These are phyloP conservation scores for Axea sp. DNA, from an alignment of 2,888 invertebrate genomes.

Conservation along the genomic window DNA sequence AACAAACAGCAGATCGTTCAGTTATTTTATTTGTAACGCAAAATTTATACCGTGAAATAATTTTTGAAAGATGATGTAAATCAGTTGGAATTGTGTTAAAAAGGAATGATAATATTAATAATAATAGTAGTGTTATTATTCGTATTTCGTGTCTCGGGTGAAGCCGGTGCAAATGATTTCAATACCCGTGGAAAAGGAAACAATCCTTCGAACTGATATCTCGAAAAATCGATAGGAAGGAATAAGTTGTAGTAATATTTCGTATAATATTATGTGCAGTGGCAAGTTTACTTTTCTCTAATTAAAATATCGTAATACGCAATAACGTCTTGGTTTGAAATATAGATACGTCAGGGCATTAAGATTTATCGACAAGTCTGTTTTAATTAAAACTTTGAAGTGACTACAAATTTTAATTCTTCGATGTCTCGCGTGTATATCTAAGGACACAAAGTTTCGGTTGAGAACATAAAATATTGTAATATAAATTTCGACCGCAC, in stretches of 20 bases:
- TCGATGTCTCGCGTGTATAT: constrained; percentile 1
- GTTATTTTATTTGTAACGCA: too few species aligned
- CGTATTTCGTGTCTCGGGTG: constrained; percentile 27
- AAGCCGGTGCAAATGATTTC: constrained; percentile 5
- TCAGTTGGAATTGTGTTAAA: too few species aligned
- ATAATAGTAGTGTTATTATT: too few species aligned
- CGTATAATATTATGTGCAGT: constrained; percentile 12
- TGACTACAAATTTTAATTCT: constrained; percentile 13
- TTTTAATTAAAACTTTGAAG: constrained; percentile 43
- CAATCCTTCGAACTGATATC: constrained; percentile 18
- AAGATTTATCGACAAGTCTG: constrained; percentile 43
- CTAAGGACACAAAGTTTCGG: too few species aligned
- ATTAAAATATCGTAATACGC: constrained; percentile 50
- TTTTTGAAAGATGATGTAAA: too few species aligned
- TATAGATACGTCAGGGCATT: constrained; percentile 28
- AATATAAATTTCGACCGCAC: too few species aligned
- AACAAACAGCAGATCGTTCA: too few species aligned
- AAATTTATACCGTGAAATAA: too few species aligned
- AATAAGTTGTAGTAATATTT: constrained; percentile 32
- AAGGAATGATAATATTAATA: too few species aligned
- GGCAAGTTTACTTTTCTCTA: constrained; percentile 45
- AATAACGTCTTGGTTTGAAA: constrained; percentile 37
- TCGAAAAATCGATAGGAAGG: constrained; percentile 28
- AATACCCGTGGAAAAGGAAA: background rate
- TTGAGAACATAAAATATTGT: too few species aligned